Conservation (phyloP, 2,113 vertebrate genomes). For the Meriones unguiculatus region DNA sequence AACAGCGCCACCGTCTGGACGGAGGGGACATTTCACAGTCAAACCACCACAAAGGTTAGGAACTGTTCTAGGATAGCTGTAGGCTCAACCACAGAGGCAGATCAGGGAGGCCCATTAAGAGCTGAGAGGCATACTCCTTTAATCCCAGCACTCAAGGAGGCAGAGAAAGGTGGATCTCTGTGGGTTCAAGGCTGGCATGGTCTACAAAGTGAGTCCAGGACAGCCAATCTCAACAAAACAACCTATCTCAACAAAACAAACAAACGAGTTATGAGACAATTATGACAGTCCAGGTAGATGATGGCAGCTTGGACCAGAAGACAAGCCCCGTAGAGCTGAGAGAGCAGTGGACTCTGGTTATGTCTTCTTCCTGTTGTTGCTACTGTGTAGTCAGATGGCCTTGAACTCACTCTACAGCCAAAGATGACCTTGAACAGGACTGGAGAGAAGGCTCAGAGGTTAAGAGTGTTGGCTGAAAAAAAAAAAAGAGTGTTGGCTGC, state of each 20-base stretch:
- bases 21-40: neutral
- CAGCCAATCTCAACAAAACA: too few relatives aligned
- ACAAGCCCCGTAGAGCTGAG: rapidly evolving
- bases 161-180: too few relatives aligned
- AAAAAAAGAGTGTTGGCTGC: too few relatives aligned
- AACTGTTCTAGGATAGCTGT: neutral
- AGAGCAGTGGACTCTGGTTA: neutral
- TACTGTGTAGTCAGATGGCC: neutral
- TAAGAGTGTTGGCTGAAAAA: too few relatives aligned
- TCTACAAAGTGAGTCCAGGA: too few relatives aligned
- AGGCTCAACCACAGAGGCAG: neutral
- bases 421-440: neutral
- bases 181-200: too few relatives aligned
- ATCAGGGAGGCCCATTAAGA: neutral
- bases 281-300: neutral
- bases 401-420: neutral
- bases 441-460: too few relatives aligned
- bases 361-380: neutral
- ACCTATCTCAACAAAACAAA: too few relatives aligned
- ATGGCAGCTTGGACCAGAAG: neutral
- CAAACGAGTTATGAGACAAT: neutral
- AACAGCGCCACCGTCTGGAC: neutral
- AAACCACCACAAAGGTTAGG: neutral
- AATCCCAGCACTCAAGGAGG: too few relatives aligned
- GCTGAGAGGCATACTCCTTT: too few relatives aligned